Base-by-base conservation (phyloP, 2,888 invertebrate species). In the Troilus luridus region DNA sequence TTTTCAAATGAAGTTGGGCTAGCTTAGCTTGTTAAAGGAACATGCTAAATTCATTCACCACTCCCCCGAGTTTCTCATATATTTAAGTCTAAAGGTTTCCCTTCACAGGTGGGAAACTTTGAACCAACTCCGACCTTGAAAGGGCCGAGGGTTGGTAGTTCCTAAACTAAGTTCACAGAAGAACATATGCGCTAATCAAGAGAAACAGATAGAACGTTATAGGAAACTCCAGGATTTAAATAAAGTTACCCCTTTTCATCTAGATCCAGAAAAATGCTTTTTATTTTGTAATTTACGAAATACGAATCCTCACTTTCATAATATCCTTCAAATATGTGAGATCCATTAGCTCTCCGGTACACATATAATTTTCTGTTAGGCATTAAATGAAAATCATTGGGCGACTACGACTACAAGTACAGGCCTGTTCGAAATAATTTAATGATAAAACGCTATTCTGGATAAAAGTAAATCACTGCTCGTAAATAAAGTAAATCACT, bases 101-200 rank as follows among this genome's bases (percentile, higher is more conserved):
- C 72, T 77, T 77, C 41, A 77, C 27, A 77, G 72, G 72, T 77
- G 72, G 72, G 41, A 41, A 77, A 77, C 72, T 77, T 77, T 24
- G 17, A 77, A 77, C 72, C 72, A 77, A 77, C 72, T 77, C 72
- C 72, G 72, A 77, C 72, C 72, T 77, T 77, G 72, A 77, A 77
- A 77, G 72, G 72, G 17, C 72, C 72, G 19, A 3, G 21, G 41
- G 72, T 27, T 19, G 27, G 27, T 77, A 77, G 72, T 77, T 77
- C 9, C 27, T 8, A 77, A 77, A 77, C 72, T 41, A 77, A 77
- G 72, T 77, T 77, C 41, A 6, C 0, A 7, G 72, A 77, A 77
- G 72, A 77, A 19, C 72, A 77, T 41, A 77, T 41, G 27, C 27
- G 72, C 72, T 77, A 77, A 77, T 77, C 72, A 77, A 77, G 72